Conservation (phyloP, 1,140 invertebrate genomes). For the Oedothorax gibbosus region DNA sequence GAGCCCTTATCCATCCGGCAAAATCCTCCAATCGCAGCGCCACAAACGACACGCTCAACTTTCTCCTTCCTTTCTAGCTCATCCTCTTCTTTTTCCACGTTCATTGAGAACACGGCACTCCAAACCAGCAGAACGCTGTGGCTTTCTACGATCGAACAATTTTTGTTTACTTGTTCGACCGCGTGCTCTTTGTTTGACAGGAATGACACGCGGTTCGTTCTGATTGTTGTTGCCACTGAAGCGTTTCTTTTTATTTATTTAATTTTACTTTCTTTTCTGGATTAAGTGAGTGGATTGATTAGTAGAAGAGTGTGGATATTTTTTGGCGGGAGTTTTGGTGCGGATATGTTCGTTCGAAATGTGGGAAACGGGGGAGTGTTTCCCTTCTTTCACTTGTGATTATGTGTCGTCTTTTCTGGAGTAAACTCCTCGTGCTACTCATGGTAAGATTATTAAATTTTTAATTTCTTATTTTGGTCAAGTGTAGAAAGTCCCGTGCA, state of each 20-base stretch:
- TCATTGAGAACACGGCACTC: neutral
- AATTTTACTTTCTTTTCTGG: neutral
- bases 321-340: neutral
- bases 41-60: constrained; percentile 9
- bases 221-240: neutral
- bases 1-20: constrained; percentile 1
- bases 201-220: neutral
- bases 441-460: neutral
- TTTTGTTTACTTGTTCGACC: neutral
- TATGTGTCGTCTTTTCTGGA: constrained; percentile 8
- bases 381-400: neutral
- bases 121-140: neutral
- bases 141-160: neutral
- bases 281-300: neutral
- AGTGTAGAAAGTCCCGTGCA: too few species aligned
- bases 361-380: neutral
- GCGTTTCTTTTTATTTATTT: neutral
- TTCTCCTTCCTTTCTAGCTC: neutral
- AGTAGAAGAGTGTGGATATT: constrained; percentile 5
- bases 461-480: too few species aligned
- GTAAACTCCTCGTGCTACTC: constrained; percentile 9
- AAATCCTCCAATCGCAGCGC: constrained; percentile 27
- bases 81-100: neutral
- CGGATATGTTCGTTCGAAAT: constrained; percentile 24
- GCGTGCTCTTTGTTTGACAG: neutral